phyloP scores from a whole-genome alignment of 64 coral and sea anemone species.

The Actinia equina region DNA sequence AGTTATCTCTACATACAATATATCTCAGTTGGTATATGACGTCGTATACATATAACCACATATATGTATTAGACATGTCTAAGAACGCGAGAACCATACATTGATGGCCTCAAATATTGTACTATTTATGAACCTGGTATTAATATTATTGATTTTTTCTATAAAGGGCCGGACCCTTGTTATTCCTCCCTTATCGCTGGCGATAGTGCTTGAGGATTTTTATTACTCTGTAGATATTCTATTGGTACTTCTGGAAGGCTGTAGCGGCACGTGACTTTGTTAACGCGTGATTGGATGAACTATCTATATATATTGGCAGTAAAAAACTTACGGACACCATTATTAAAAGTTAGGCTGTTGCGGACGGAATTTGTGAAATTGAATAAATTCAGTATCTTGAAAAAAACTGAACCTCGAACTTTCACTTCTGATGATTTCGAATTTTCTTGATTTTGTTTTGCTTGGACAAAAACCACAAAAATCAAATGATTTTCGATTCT shows the following conservation, averaged over 20 bases:
- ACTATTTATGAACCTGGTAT: conserved; percentile 23
- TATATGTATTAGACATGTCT: conserved; percentile 1
- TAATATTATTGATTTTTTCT: conserved; percentile 23
- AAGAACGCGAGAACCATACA: neutral
- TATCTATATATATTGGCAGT: neutral
- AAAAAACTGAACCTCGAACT: too few species aligned
- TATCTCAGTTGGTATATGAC: neutral
- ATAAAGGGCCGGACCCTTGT: neutral
- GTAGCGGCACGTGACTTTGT: conserved; percentile 8
- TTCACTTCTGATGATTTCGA: too few species aligned
- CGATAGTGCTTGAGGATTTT: neutral
- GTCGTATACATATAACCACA: neutral
- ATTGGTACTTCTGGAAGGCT: conserved; percentile 20
- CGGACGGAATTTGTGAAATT: neutral
- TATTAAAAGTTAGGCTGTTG: neutral
- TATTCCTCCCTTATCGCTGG: neutral
- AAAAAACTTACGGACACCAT: neutral
- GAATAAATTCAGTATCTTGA: too few species aligned
- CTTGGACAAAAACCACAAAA: too few species aligned
- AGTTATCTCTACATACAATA: neutral
- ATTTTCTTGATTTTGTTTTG: neutral
- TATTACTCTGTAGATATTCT: conserved; percentile 30
- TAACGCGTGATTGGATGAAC: neutral
- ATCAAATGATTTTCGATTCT: too few species aligned
- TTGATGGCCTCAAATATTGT: neutral